Evolutionary conservation across 2,888 invertebrate species (phyloP), one percentile per base, ranked within the genome.

Genomic region (Xestia c-nigrum): DNA sequence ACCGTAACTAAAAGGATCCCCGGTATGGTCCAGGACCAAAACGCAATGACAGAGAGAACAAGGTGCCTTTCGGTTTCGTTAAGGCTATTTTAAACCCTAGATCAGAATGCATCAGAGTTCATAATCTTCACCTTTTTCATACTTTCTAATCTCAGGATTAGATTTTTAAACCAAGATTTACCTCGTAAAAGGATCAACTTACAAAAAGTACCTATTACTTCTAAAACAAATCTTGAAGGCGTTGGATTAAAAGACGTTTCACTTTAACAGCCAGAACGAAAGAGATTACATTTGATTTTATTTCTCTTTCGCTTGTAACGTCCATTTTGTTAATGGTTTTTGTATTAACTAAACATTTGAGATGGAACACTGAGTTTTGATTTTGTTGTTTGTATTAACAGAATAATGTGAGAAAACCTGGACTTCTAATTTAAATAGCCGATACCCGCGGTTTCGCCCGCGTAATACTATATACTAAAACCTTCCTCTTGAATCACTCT

Each of bases 201-300:
- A 21, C 10, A 77, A 40, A 63, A 77, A 64, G 63, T 82, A 52
- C 50, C 50, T 50, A 47, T 31, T 47, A 31, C 52, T 7, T 63
- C n/a, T 38, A 43, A 64, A 82, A 43, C 40, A 76, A 57, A 64
- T 57, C 31, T 40, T 64, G 19, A 50, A 64, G n/a, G 47, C 55
- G n/a, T 64, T 57, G 76, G 76, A 82, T 82, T 57, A 78, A 83
- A 76, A 50, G 80, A 52, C 59, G 24, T 65, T 71, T 69, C 31
- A 16, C 43, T 76, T 81, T 79, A 67, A 84, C 65, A 24, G 64
- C 80, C 64, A 43, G 65, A 43, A 65, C 5, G 31, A 83, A 80
- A n/a, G 52, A 67, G 85, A 82, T 82, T 82, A 80, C 74, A 71
- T 81, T 84, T 70, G 69, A 47, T 84, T 83, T 83, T 85, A 83